Evolutionary conservation across 2,888 invertebrate species (phyloP).

Genomic region (Agrotis puta): DNA sequence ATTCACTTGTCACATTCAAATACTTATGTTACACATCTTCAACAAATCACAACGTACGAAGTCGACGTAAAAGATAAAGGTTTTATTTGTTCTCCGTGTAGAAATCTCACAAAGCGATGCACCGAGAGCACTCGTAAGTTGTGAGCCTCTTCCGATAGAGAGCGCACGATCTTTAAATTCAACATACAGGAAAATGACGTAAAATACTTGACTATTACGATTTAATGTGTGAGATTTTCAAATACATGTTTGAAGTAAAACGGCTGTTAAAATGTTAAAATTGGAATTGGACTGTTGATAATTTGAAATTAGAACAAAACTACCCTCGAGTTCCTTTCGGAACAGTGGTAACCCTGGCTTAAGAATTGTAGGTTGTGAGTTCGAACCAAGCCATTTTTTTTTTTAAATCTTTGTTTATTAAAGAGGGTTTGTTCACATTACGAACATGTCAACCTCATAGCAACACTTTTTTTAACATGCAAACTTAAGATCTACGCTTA

Average conservation of each 20-base stretch:
- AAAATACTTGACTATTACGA: slow-evolving; percentile 39
- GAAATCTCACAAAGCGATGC: slow-evolving; percentile 60
- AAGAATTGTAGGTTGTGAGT: no score
- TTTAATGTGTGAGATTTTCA: slow-evolving; percentile 18
- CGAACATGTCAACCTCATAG: no score
- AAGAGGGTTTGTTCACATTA: no score
- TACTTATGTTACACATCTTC: slow-evolving; percentile 22
- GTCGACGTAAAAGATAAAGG: slow-evolving; percentile 3
- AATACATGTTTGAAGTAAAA: not conserved
- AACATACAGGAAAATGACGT: slow-evolving; percentile 52
- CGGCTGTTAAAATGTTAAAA: not conserved
- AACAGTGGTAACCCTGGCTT: no score
- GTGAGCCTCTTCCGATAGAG: slow-evolving; percentile 57
- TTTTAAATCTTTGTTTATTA: no score
- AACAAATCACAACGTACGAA: slow-evolving; percentile 48
- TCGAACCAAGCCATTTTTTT: no score
- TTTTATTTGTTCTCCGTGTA: slow-evolving; percentile 59
- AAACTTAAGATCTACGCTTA: no score
- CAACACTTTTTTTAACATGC: no score
- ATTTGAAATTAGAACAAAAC: no score
- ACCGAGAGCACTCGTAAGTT: slow-evolving; percentile 56
- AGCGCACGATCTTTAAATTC: slow-evolving; percentile 53
- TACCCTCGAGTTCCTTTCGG: no score
- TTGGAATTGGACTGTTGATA: no score
- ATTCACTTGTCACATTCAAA: slow-evolving; percentile 8